phyloP scores from a whole-genome alignment of 2,797 vertebrate species.

The Monodelphis domestica region DNA sequence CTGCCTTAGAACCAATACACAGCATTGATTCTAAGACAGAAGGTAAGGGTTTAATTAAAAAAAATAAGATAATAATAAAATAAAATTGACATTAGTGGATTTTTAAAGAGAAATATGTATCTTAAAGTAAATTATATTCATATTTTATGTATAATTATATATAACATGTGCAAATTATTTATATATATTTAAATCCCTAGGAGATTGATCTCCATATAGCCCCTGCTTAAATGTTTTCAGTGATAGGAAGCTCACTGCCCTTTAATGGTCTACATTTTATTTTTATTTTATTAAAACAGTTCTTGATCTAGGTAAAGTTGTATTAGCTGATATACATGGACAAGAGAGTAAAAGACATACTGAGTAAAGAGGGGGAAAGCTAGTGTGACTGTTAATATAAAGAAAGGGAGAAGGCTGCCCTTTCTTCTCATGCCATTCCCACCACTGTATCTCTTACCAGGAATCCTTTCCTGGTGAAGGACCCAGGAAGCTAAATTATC shows the following conservation, averaged over 20 bases:
- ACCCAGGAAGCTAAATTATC: not conserved
- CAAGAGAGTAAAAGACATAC: not conserved
- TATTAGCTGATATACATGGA: not conserved
- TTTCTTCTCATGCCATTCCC: not conserved
- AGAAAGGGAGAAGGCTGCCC: not conserved
- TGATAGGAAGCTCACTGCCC: not conserved
- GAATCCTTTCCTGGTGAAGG: not conserved
- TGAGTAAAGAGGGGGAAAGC: not conserved
- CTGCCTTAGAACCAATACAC: too few species aligned
- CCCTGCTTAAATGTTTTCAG: not conserved
- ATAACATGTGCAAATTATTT: not conserved
- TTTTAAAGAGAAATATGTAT: not conserved
- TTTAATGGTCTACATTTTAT: not conserved
- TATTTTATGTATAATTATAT: not conserved
- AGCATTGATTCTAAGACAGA: too few species aligned
- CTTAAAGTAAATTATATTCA: not conserved
- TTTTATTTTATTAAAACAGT: not conserved
- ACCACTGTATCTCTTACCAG: not conserved
- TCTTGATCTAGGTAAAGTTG: not conserved
- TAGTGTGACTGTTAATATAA: not conserved
- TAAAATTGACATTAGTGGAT: too few species aligned
- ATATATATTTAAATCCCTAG: not conserved
- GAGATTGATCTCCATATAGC: not conserved
- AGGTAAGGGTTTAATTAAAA: too few species aligned
- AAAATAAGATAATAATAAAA: too few species aligned